A percentile compares a stretch with the other conserved stretches of the same genome.
Conservation (phyloP, 23 tunicate species). For the Phallusia fumigata region DNA sequence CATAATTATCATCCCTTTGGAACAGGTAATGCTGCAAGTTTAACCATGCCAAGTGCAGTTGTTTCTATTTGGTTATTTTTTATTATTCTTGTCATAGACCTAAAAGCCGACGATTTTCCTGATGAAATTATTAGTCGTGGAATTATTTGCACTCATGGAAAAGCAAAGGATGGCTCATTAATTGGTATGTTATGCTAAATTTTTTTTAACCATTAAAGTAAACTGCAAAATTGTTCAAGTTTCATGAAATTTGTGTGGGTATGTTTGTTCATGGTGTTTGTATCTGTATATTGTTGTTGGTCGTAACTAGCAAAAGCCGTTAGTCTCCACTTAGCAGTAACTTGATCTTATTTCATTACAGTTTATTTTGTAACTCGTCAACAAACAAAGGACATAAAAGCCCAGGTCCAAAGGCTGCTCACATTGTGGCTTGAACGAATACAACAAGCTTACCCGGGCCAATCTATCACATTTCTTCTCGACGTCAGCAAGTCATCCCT, state of each 20-base stretch:
- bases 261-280: too few species aligned
- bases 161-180: slow-evolving; percentile 58
- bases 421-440: slow-evolving; percentile 83
- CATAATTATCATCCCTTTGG: too few species aligned
- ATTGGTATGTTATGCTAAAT: slow-evolving; percentile 41
- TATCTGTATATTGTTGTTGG: too few species aligned
- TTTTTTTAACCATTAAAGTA: too few species aligned
- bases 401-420: slow-evolving; percentile 38
- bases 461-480: slow-evolving; percentile 73
- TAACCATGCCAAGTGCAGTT: too few species aligned
- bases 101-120: slow-evolving; percentile 42
- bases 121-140: slow-evolving; percentile 41
- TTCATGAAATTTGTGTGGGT: too few species aligned
- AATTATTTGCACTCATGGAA: slow-evolving; percentile 58
- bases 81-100: slow-evolving; percentile 21
- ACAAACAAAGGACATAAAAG: slow-evolving; percentile 80
- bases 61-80: too few species aligned
- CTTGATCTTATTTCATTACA: too few species aligned
- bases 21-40: too few species aligned
- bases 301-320: too few species aligned
- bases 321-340: too few species aligned
- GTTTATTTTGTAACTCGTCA: slow-evolving; percentile 52
- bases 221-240: too few species aligned
- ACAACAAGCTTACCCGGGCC: slow-evolving; percentile 72
- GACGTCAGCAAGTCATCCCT: slow-evolving; percentile 69